Percentiles rank a stretch among this genome's conserved stretches.
phyloP scores from a whole-genome alignment of 2,797 vertebrate species.

The Phaenicophaeus curvirostris region DNA sequence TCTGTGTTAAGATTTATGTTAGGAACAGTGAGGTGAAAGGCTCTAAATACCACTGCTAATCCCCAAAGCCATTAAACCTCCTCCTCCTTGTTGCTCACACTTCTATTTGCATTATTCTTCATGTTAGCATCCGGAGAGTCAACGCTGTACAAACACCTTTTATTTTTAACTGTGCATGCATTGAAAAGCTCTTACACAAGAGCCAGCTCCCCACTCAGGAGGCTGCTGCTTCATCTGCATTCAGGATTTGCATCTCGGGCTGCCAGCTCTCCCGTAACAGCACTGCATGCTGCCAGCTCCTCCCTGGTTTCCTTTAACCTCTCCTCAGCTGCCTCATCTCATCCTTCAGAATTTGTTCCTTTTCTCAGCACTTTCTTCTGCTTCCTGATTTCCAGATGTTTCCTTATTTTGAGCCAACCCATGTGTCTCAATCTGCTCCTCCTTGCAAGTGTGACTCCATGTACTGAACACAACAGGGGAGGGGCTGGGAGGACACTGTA shows the following conservation, averaged over 20 bases:
- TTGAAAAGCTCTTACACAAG: neutral
- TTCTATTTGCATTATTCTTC: conserved; percentile 34
- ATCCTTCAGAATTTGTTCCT: neutral
- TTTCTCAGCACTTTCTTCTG: neutral
- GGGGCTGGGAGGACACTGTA: neutral
- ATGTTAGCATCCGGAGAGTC: fast-evolving
- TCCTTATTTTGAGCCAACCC: neutral
- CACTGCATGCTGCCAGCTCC: neutral
- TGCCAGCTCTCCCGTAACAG: neutral
- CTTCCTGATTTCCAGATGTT: neutral
- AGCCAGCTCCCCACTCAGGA: neutral
- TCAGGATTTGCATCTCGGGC: neutral
- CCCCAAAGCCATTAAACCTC: conserved; percentile 39
- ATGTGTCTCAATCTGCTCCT: neutral
- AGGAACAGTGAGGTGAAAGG: conserved; percentile 45
- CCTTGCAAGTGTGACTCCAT: fast-evolving
- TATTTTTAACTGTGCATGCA: neutral
- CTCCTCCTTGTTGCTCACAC: neutral
- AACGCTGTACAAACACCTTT: neutral
- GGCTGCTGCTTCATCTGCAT: neutral
- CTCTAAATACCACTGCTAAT: neutral
- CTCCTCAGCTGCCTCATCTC: neutral
- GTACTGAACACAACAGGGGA: neutral
- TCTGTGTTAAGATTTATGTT: conserved; percentile 33
- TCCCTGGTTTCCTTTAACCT: neutral